Conservation (phyloP, 2,113 vertebrate genomes). For the Collichthys lucidus region DNA sequence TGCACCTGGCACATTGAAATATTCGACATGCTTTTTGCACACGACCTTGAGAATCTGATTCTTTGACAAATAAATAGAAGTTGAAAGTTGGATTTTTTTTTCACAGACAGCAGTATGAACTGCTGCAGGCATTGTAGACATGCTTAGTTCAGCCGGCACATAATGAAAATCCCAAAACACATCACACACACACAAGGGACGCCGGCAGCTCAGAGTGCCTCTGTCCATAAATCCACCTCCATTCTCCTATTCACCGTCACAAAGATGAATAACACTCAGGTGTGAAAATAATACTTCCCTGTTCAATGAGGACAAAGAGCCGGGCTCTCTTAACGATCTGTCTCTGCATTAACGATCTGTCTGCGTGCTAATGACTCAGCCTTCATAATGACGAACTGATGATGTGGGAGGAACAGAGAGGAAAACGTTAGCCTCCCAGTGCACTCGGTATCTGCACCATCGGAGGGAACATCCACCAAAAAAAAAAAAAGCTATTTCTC, state of each 20-base stretch:
- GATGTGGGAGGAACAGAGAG: constrained; percentile 72
- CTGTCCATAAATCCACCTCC: constrained; percentile 27
- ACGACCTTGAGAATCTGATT: too few species aligned
- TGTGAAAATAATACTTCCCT: constrained; percentile 66
- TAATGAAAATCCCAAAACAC: not conserved
- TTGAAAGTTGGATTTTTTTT: not conserved
- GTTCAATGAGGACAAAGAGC: constrained; percentile 75
- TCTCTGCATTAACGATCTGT: constrained; percentile 67
- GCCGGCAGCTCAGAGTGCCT: not conserved
- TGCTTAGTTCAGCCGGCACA: not conserved
- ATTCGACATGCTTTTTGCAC: too few species aligned
- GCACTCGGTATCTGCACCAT: constrained; percentile 59
- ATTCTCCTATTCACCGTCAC: constrained; percentile 35
- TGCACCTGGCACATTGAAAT: too few species aligned
- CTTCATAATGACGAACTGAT: constrained; percentile 75
- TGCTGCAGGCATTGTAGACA: not conserved
- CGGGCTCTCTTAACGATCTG: constrained; percentile 64
- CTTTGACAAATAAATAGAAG: not conserved
- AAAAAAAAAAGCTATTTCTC: constrained; percentile 16
- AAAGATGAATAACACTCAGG: constrained; percentile 67
- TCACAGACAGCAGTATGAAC: not conserved
- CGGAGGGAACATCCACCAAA: constrained; percentile 45
- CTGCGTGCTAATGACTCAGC: constrained; percentile 69
- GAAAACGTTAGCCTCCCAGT: constrained; percentile 52
- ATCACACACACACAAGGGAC: not conserved